Evolutionary conservation across 2,888 invertebrate species (phyloP).

Genomic region (Cylloceria caligata): DNA sequence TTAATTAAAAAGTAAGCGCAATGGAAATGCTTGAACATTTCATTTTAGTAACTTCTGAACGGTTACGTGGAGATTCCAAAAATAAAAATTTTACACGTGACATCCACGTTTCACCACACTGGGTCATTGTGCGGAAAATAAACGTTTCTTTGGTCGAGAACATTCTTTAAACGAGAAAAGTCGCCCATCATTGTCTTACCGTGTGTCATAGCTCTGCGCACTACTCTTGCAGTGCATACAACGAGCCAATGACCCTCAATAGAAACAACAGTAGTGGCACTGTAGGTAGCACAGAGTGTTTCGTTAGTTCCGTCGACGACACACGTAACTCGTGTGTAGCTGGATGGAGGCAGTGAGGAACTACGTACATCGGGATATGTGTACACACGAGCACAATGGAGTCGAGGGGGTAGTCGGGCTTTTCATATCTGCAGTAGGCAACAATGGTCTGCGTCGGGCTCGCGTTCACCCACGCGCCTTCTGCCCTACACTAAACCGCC

Average conservation of each 20-base stretch:
- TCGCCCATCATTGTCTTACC: too few relatives aligned
- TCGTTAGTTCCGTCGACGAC: slow-evolving; percentile 8
- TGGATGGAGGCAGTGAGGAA: neutral
- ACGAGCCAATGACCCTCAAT: slow-evolving; percentile 24
- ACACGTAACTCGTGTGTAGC: slow-evolving; percentile 3
- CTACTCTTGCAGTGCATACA: neutral
- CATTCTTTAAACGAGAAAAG: neutral
- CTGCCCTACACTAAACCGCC: slow-evolving; percentile 28
- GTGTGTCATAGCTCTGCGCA: neutral
- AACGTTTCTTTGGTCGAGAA: neutral
- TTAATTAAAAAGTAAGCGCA: too few relatives aligned
- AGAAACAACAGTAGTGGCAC: neutral
- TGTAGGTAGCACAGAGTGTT: neutral
- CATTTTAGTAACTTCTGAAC: too few relatives aligned
- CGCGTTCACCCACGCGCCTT: slow-evolving; percentile 27
- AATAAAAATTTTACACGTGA: neutral
- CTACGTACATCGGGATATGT: slow-evolving; percentile 13
- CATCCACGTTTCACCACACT: neutral
- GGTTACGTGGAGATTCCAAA: neutral
- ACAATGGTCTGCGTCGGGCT: slow-evolving; percentile 51
- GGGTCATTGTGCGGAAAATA: neutral
- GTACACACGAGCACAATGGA: slow-evolving; percentile 31
- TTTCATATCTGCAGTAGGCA: slow-evolving; percentile 58
- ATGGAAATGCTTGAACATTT: too few relatives aligned
- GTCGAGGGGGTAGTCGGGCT: slow-evolving; percentile 33